phyloP scores from a whole-genome alignment of 2,888 invertebrate species.

The Drosophila falleni region DNA sequence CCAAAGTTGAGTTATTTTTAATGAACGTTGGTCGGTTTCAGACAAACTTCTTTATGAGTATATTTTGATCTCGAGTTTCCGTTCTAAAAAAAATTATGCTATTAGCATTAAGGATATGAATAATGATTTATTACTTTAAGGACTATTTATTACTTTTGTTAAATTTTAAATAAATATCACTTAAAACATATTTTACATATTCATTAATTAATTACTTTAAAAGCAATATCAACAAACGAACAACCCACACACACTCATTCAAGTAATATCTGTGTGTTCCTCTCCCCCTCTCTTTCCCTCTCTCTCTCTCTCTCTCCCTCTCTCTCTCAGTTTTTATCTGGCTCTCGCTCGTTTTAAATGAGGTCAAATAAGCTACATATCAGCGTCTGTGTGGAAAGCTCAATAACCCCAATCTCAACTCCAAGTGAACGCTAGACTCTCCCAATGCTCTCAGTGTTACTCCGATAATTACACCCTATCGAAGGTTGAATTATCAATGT shows the following conservation, averaged over 20 bases:
- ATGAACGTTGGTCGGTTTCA: conserved; percentile 11
- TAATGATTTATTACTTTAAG: neutral
- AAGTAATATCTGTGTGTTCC: conserved; percentile 5
- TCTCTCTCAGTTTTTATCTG: neutral
- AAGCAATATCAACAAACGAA: neutral
- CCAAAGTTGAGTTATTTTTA: conserved; percentile 21
- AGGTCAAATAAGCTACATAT: conserved; percentile 49
- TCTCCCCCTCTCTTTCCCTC: conserved; percentile 2
- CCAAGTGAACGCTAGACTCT: conserved; percentile 19
- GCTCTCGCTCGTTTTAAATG: conserved; percentile 32
- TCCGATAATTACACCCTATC: conserved; percentile 34
- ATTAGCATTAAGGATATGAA: conserved; percentile 1
- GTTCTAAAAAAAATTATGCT: conserved; percentile 1
- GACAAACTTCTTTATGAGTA: neutral
- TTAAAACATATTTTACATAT: conserved; percentile 33
- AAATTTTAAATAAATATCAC: conserved; percentile 12
- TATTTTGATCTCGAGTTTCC: neutral
- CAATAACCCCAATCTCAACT: conserved; percentile 50
- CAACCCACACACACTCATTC: neutral
- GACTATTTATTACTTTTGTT: neutral
- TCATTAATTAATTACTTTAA: conserved; percentile 43
- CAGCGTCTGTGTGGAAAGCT: conserved; percentile 34
- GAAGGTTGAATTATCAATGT: conserved; percentile 47
- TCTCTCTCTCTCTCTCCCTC: conserved; percentile 1
- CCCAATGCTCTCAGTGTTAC: neutral